Conservation (phyloP, 1,140 invertebrate species). For the Hermetia illucens region DNA sequence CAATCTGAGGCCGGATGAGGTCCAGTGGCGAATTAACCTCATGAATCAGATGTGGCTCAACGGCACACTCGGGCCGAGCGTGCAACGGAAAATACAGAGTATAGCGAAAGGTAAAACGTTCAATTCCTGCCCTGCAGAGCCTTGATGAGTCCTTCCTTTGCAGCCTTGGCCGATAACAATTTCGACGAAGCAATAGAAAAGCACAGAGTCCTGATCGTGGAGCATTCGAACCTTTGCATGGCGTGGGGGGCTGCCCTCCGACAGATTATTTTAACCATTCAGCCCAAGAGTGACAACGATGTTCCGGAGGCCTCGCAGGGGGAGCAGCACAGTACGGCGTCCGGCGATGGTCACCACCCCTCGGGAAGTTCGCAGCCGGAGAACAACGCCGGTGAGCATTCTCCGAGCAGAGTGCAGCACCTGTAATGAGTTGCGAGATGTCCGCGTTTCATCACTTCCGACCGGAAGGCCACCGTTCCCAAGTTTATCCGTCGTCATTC, state of each 20-base stretch:
- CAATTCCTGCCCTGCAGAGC: neutral
- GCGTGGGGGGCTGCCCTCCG: slow-evolving; percentile 6
- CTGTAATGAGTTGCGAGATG: no score
- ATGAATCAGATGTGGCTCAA: slow-evolving; percentile 7
- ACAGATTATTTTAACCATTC: slow-evolving; percentile 8
- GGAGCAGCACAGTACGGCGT: no score
- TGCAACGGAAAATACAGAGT: slow-evolving; percentile 5
- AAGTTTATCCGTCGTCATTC: no score
- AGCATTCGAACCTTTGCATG: slow-evolving; percentile 7
- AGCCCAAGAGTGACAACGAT: neutral
- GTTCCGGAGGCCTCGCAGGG: no score
- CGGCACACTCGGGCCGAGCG: slow-evolving; percentile 1
- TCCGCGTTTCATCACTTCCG: no score
- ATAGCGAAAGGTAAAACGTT: slow-evolving; percentile 2
- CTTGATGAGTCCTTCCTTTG: neutral
- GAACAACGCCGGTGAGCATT: no score
- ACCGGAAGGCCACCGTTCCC: no score
- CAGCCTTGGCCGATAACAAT: neutral
- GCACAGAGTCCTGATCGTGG: slow-evolving; percentile 4
- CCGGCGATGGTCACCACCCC: no score
- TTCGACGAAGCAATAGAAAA: slow-evolving; percentile 7
- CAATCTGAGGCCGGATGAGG: slow-evolving; percentile 6
- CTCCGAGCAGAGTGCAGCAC: no score
- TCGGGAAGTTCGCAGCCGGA: no score
- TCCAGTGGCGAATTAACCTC: slow-evolving; percentile 5